Base-by-base conservation (phyloP, 2,888 invertebrate genomes). In the Lepeophtheirus nordmannii region DNA sequence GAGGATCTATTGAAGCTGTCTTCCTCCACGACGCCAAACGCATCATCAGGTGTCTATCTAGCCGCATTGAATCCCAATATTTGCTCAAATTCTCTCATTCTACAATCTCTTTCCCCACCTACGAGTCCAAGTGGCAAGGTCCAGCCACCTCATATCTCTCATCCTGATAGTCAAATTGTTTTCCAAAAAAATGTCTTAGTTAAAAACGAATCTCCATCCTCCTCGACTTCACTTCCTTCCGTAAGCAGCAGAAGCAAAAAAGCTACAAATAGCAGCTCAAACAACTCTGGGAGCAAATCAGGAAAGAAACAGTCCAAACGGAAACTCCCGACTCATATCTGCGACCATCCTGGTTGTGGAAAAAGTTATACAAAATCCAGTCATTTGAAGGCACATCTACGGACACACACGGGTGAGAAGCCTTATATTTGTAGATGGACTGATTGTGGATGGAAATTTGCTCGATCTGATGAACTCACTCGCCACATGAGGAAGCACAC, bases 371-470 rank as follows among this genome's bases (percentile, higher is more conserved):
- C 80, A 23, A 81, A 81, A 72, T 79, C 78, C 68, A 80, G 80
- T 7, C 81, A 81, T 71, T 74, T 81, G 67, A 81, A 81, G 75
- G 80, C 82, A 11, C 82, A 82, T 71, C 74, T 80, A 40, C 73
- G 82, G 65, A 82, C 82, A 12, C 82, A 82, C 73, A 82, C 82
- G 3, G 83, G 83, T 1, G 82, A 83, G 73, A 83, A 83, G 72
- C 83, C 83, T 3, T 83, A 82, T 74, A 77, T 78, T 71, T 83
- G 83, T 72, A 78, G 76, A 69, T 83, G 83, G 82, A 78, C 79
- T 71, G 81, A 80, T 1, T 81, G 81, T 70, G 80, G 80, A 0
- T 81, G 81, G 81, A 81, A 78, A 72, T 80, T 80, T 71, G 80
- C 80, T 20, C 73, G 80, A 37, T 79, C 79, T 9, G 80, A 80